Evolutionary conservation across 2,113 vertebrate genomes (phyloP), one percentile per base, ranked within the genome.

Genomic region (Trinectes maculatus): DNA sequence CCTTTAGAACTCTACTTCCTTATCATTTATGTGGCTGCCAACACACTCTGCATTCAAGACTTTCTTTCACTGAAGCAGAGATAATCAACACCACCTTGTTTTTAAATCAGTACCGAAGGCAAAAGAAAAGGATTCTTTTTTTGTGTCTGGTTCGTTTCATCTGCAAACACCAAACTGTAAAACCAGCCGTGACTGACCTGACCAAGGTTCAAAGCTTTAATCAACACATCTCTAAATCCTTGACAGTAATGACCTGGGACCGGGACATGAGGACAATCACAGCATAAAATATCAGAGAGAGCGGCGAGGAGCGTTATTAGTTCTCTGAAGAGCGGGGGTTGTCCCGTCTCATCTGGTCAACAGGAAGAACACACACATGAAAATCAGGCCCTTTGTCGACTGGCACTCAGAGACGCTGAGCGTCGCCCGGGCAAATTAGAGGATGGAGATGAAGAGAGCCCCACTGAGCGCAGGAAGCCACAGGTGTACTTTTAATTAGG

Each of bases 401-500:
- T 65, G 71, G 62, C 71, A 29, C 71, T 78, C 63, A 51, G 66
- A 56, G 73, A 79, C 74, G 66, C 69, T 44, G 77, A 57, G 51
- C 72, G 57, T 15, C 56, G 62, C 59, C 59, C 79, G 15, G 60
- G 44, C 52, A 82, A 77, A 83, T 78, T 52, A 71, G 34, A 81
- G 43, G 39, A 26, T 49, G 39, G 79, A 74, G 55, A 68, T 47
- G 54, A 66, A 73, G 75, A 76, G 74, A 31, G 12, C 57, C 85
- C 80, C 76, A 73, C 57, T 29, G 82, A 63, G 84, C 3, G 11
- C 44, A 53, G 37, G 59, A 25, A 70, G 76, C 74, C 80, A 82
- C 83, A 86, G 85, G 85, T 86, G 82, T 66, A 58, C 77, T 84
- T 84, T 85, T 83, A 86, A 89, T 86, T 79, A 87, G 66, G 26